Evolutionary conservation across 2,797 vertebrate species (phyloP).

Genomic region (Enteromius treurensis): DNA sequence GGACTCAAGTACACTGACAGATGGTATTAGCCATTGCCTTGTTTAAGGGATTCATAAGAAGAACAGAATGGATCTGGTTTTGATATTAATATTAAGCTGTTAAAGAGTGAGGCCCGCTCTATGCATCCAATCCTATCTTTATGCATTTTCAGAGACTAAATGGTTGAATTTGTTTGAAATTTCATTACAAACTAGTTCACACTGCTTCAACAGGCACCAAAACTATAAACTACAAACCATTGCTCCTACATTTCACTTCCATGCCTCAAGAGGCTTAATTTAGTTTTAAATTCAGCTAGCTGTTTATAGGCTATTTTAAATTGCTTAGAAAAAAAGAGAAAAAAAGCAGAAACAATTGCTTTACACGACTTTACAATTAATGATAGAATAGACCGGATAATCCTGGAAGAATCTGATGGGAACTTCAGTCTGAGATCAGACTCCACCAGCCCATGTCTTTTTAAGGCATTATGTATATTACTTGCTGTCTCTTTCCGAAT

Average conservation of each 20-base stretch:
- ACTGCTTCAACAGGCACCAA: not conserved
- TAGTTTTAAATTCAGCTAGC: not conserved
- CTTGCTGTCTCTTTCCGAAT: not conserved
- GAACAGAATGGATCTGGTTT: not conserved
- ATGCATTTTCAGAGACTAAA: not conserved
- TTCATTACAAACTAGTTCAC: not conserved
- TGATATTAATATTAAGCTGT: not conserved
- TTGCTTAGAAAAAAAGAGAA: not conserved
- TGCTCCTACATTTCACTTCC: not conserved
- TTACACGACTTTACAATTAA: not conserved
- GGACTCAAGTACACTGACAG: not conserved
- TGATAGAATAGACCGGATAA: not conserved
- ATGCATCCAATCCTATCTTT: not conserved
- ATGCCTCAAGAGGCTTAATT: not conserved
- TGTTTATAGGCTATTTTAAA: not conserved
- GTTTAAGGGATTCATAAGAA: not conserved
- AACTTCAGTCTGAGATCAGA: not conserved
- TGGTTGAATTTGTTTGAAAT: not conserved
- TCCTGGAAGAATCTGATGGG: not conserved
- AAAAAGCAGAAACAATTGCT: not conserved
- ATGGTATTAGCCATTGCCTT: conserved; percentile 4
- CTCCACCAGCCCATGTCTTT: not conserved
- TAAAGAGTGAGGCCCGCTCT: not conserved
- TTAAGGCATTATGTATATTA: not conserved
- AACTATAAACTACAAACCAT: not conserved